Percentiles rank a stretch among this genome's conserved stretches.
These are phyloP conservation scores for Suricata suricatta DNA, from an alignment of 2,113 vertebrate genomes.

Conservation along the genomic window DNA sequence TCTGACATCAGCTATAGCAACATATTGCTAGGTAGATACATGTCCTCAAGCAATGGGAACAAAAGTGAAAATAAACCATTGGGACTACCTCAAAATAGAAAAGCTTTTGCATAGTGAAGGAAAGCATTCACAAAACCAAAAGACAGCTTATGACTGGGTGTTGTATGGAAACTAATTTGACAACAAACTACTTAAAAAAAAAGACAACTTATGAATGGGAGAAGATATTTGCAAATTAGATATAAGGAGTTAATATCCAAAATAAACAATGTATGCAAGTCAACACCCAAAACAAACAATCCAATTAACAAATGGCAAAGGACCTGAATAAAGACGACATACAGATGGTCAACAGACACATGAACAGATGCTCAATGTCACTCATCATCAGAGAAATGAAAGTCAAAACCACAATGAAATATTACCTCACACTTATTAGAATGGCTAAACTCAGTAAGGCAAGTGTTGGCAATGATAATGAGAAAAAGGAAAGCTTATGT, in stretches of 20 bases:
- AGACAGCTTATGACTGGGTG: not conserved
- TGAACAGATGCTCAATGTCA: not conserved
- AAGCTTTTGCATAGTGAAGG: not conserved
- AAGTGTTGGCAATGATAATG: not conserved
- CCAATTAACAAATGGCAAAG: not conserved
- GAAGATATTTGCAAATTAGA: not conserved
- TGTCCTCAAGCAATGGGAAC: not conserved
- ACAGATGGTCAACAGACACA: not conserved
- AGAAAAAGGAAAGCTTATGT: not conserved
- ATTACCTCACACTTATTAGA: not conserved
- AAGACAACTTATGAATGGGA: not conserved
- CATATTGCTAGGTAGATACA: not conserved
- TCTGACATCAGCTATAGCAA: not conserved
- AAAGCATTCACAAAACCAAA: not conserved
- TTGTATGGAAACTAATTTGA: too few species aligned
- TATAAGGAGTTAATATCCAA: not conserved
- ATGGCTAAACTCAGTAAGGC: not conserved
- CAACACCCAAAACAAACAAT: not conserved
- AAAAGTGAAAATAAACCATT: not conserved
- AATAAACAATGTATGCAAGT: not conserved
- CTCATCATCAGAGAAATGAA: not conserved
- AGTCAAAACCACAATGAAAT: not conserved
- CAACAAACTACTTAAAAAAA: too few species aligned
- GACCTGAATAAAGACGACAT: not conserved
- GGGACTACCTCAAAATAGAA: not conserved